These are phyloP conservation scores for Odobenus rosmarus DNA, from an alignment of 2,113 vertebrate species.

Conservation along the genomic window DNA sequence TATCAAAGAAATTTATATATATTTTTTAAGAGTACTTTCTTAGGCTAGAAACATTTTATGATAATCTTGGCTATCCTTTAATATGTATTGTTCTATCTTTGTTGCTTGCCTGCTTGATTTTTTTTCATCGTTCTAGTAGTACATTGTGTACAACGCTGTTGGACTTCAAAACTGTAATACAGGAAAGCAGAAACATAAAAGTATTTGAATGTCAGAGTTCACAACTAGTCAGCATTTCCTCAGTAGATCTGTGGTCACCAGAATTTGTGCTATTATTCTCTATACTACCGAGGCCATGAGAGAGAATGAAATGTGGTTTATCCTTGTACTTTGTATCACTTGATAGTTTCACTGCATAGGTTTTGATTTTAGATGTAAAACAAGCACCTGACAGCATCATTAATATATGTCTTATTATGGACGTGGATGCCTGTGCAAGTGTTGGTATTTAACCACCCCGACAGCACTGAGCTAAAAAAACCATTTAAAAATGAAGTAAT, in stretches of 20 bases:
- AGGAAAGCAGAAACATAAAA: constrained; percentile 13
- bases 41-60: neutral
- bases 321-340: neutral
- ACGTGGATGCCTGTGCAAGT: neutral
- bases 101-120: neutral
- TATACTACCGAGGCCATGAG: neutral
- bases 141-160: neutral
- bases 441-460: neutral
- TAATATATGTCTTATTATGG: neutral
- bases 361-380: constrained; percentile 2
- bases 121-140: neutral
- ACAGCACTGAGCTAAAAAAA: neutral
- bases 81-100: neutral
- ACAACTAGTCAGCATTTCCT: neutral
- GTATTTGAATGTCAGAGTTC: neutral
- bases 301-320: neutral
- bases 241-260: neutral
- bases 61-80: neutral
- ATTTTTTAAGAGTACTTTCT: constrained; percentile 14
- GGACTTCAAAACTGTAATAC: neutral
- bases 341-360: neutral
- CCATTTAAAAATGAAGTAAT: neutral
- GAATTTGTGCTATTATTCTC: neutral
- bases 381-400: neutral
- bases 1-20: neutral